Percentiles rank a stretch among this genome's conserved stretches.
These are phyloP conservation scores for Bombus consobrinus DNA, from an alignment of 1,140 invertebrate species.

Conservation along the genomic window DNA sequence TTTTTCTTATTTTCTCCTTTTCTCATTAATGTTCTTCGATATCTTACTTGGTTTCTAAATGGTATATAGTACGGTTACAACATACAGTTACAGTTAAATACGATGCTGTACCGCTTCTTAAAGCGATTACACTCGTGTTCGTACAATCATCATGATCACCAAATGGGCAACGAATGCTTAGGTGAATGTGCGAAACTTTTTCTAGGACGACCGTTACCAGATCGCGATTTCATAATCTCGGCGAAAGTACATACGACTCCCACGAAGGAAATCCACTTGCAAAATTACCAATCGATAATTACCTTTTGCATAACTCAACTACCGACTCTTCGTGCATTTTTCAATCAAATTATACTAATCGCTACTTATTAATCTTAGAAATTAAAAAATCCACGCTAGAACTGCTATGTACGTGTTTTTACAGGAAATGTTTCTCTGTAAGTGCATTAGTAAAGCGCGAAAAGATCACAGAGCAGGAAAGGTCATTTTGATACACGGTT, in stretches of 20 bases:
- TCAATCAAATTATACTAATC: neutral
- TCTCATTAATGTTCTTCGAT: neutral
- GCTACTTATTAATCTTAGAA: neutral
- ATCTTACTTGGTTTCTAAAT: neutral
- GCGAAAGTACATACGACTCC: slow-evolving; percentile 12
- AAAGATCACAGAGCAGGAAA: neutral
- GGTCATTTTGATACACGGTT: slow-evolving; percentile 8
- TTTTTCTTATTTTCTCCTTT: neutral
- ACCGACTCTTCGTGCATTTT: neutral
- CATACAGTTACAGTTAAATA: slow-evolving; percentile 17
- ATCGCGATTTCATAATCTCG: slow-evolving; percentile 23
- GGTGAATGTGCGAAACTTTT: slow-evolving; percentile 12
- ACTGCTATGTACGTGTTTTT: neutral
- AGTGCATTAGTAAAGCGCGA: neutral
- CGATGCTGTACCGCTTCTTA: slow-evolving; percentile 14
- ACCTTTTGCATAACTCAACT: slow-evolving; percentile 2
- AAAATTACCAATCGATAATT: slow-evolving; percentile 3
- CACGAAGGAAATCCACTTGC: slow-evolving; percentile 1
- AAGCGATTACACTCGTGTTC: slow-evolving; percentile 25
- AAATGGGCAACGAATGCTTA: neutral
- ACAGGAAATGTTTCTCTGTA: neutral
- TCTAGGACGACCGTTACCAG: neutral
- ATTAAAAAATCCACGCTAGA: neutral
- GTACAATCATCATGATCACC: slow-evolving; percentile 15
- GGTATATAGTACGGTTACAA: neutral